Conservation (phyloP, 2,888 invertebrate genomes). For the Rhogogaster chlorosoma region DNA sequence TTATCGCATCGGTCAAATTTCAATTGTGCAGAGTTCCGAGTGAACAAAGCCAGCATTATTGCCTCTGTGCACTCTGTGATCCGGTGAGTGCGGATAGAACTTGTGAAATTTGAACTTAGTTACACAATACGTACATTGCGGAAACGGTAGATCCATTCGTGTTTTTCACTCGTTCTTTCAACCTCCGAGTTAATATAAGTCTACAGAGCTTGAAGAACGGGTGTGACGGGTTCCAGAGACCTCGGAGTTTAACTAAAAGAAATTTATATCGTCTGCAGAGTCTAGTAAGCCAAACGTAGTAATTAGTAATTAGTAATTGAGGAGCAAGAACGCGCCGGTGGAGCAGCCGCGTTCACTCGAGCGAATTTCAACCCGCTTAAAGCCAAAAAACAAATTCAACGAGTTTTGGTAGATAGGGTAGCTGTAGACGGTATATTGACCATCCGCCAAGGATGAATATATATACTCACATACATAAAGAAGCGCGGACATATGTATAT, state of each 20-base stretch:
- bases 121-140: neutral
- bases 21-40: slow-evolving; percentile 1
- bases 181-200: neutral
- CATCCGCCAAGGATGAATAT: slow-evolving; percentile 15
- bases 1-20: slow-evolving; percentile 31
- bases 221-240: neutral
- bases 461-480: neutral
- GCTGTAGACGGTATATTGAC: slow-evolving; percentile 16
- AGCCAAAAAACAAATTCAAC: slow-evolving; percentile 28
- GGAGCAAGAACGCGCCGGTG: slow-evolving; percentile 29
- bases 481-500: neutral
- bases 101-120: slow-evolving; percentile 14
- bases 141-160: neutral
- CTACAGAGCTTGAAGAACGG: neutral
- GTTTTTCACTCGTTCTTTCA: neutral
- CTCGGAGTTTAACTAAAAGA: slow-evolving; percentile 5
- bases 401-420: neutral
- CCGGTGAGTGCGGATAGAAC: slow-evolving; percentile 2
- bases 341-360: slow-evolving; percentile 22
- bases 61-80: neutral
- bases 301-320: slow-evolving; percentile 45
- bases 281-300: slow-evolving; percentile 24
- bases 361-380: slow-evolving; percentile 18
- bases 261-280: slow-evolving; percentile 41
- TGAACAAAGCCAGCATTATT: slow-evolving; percentile 28